These are phyloP conservation scores for cattle (Bos taurus) DNA, from an alignment of 2,113 vertebrate species.

Conservation along the genomic window DNA sequence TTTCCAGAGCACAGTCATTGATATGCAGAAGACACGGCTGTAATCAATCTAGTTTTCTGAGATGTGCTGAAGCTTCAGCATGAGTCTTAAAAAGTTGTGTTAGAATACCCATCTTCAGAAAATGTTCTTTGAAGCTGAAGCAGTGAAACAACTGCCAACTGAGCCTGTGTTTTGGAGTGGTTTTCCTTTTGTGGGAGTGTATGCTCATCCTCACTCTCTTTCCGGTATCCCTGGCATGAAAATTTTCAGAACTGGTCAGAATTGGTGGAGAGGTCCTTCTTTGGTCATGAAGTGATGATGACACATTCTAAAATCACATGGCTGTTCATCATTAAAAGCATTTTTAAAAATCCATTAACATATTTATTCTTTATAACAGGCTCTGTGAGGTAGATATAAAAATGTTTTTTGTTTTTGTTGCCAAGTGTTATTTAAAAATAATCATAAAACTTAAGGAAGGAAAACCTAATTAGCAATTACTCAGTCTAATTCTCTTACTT, in stretches of 20 bases:
- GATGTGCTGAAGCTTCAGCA: neutral
- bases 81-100: neutral
- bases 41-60: neutral
- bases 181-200: neutral
- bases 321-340: neutral
- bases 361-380: neutral
- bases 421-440: neutral
- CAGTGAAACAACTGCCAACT: neutral
- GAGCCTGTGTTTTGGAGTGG: neutral
- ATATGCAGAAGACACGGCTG: neutral
- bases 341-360: neutral
- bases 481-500: neutral
- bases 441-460: neutral
- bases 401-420: neutral
- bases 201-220: neutral
- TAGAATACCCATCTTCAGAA: neutral
- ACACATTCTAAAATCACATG: neutral
- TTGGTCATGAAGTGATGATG: neutral
- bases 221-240: neutral
- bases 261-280: neutral
- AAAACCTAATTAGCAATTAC: neutral
- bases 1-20: neutral
- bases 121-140: neutral
- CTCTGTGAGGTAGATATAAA: neutral
- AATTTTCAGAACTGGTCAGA: neutral